Conservation (phyloP, 2,113 vertebrate genomes). For the Chinchilla lanigera region DNA sequence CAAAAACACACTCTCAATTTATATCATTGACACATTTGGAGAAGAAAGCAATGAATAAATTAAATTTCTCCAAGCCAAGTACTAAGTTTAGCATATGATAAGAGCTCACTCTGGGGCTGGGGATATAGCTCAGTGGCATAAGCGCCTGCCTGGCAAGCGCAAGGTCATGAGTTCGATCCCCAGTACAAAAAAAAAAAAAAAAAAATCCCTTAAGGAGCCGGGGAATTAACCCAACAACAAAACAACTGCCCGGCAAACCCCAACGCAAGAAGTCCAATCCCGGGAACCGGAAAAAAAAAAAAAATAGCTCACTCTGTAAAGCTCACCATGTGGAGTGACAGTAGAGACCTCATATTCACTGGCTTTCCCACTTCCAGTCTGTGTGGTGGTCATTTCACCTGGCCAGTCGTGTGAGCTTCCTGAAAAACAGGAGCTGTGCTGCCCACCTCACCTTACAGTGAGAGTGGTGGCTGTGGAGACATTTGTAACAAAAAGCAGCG, state of each 20-base stretch:
- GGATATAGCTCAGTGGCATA: too few relatives aligned
- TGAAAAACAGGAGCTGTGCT: background rate
- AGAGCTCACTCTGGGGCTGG: too few relatives aligned
- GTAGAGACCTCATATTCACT: background rate
- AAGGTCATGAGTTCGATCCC: too few relatives aligned
- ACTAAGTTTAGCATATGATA: background rate
- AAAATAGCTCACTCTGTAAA: background rate
- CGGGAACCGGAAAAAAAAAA: too few relatives aligned
- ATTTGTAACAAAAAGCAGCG: background rate
- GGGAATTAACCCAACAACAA: too few relatives aligned
- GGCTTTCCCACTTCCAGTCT: background rate
- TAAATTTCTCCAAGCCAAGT: conserved; percentile 17
- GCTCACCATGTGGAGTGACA: background rate
- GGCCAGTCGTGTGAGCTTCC: background rate
- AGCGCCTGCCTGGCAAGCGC: too few relatives aligned
- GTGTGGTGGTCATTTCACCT: background rate
- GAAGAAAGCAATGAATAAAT: background rate
- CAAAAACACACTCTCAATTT: background rate
- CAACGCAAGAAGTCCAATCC: too few relatives aligned
- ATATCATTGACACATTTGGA: background rate
- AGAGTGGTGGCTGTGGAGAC: background rate
- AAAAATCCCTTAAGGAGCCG: too few relatives aligned
- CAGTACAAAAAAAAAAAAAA: too few relatives aligned
- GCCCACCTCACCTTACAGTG: background rate
- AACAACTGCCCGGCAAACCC: too few relatives aligned